These are phyloP conservation scores for Hemicentrotus pulcherrimus DNA, from an alignment of 35 echinoderm and acorn worm species.

Conservation along the genomic window DNA sequence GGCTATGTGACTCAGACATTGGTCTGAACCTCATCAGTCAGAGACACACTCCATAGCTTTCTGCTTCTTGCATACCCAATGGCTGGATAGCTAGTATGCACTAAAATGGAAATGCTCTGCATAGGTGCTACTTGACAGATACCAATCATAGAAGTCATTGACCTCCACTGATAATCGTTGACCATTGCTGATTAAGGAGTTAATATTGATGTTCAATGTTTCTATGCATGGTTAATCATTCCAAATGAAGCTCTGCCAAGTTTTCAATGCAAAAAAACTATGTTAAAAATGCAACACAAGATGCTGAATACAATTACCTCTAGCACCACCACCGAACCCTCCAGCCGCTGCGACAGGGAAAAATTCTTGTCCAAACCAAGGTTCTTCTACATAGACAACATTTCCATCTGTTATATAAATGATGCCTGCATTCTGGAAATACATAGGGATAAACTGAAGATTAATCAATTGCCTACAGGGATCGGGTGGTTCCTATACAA, in stretches of 20 bases:
- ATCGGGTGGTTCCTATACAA: not conserved
- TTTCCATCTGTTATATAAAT: slow-evolving; percentile 31
- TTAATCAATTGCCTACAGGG: not conserved
- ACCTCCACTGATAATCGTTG: too few relatives aligned
- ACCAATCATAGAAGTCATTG: too few relatives aligned
- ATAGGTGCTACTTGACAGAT: too few relatives aligned
- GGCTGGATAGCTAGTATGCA: too few relatives aligned
- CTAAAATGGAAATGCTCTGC: too few relatives aligned
- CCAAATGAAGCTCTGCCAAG: not conserved
- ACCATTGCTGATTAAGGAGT: too few relatives aligned
- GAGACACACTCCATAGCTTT: too few relatives aligned
- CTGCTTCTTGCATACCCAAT: too few relatives aligned
- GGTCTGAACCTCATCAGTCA: too few relatives aligned
- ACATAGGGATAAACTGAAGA: not conserved
- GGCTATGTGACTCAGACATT: too few relatives aligned
- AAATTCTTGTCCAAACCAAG: not conserved
- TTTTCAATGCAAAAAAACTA: not conserved
- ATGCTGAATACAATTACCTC: not conserved
- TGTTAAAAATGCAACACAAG: not conserved
- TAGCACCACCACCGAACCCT: not conserved
- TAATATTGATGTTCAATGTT: too few relatives aligned
- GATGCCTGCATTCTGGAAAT: slow-evolving; percentile 29
- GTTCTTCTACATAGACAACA: not conserved
- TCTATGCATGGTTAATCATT: not conserved
- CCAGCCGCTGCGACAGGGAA: not conserved